Base-by-base conservation (phyloP, 1,140 invertebrate genomes). In the Lordiphosa clarofinis region DNA sequence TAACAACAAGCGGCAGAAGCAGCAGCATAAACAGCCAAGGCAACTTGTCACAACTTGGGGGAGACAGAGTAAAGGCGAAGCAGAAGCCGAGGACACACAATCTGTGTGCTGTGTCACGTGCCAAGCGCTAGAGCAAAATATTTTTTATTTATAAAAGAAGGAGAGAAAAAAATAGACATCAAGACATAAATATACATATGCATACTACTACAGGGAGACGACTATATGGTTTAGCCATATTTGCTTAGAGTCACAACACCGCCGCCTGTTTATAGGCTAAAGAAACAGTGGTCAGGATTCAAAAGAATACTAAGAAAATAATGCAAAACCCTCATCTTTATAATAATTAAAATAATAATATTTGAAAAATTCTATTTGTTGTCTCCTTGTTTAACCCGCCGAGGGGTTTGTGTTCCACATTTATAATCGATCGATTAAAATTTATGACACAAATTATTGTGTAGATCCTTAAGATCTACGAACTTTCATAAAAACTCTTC, bases 91-190 rank as follows among this genome's bases (percentile, higher is more conserved):
- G 48, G 57, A 52, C 40, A 52, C 39, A 42, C 39, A 42, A 42
- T 42, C 39, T 42, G 39, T 42, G 40, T 76, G 73, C 73, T 57
- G 56, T 67, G 74, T 76, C 75, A 79, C 76, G 75, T 82, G 72
- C 75, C 55, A 56, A 74, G 71, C 71, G 72, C 76, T 71, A 75
- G 76, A 82, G 71, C 56, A 79, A 75, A 79, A 79, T 79, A 79
- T 55, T 65, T 60, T 56, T 65, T 73, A 61, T 65, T 53, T 58
- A 54, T 44, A 35, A 40, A 13, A 50, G 15, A 54, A 64, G 53
- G 43, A 57, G 49, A 35, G 40, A 40, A 54, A 50, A 55, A 42
- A 60, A 38, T 7, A 33, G 48, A 47, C 15, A 46, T 9, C 33
- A 33, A 39, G 39, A 52, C 19, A 38, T 44, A 54, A 19, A 37